Evolutionary conservation across 2,113 vertebrate genomes (phyloP).

Genomic region (Platysternon megacephalum): DNA sequence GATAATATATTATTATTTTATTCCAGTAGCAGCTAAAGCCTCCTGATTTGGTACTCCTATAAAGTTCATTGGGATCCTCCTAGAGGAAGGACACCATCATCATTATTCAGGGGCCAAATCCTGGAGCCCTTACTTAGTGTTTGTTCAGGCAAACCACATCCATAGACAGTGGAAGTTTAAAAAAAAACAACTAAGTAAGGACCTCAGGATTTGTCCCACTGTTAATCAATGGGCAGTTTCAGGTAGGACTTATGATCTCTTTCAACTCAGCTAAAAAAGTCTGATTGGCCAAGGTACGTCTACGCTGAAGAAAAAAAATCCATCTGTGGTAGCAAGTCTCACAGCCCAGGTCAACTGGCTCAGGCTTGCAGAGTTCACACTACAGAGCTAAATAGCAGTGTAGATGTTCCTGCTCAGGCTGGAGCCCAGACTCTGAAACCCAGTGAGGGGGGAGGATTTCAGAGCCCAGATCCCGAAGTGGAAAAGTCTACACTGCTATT

Average conservation of each 20-base stretch:
- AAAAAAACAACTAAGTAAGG: neutral
- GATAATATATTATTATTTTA: neutral
- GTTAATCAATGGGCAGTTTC: neutral
- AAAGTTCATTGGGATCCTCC: neutral
- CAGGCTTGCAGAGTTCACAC: neutral
- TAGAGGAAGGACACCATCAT: neutral
- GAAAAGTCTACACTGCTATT: neutral
- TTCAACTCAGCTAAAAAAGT: neutral
- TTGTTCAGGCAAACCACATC: neutral
- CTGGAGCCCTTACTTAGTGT: neutral
- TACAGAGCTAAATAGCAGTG: neutral
- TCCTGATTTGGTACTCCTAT: neutral
- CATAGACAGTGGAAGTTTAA: neutral
- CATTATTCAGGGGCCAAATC: neutral
- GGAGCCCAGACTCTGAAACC: neutral
- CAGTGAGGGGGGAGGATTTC: neutral
- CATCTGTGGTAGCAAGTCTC: neutral
- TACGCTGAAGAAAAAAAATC: too few species aligned
- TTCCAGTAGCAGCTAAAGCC: neutral
- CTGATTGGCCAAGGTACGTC: neutral
- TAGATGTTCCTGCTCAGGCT: neutral
- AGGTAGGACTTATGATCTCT: neutral
- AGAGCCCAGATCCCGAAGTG: neutral
- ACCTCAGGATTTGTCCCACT: neutral
- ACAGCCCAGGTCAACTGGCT: neutral